These are phyloP conservation scores for Nematopogon swammerdamellus DNA, from an alignment of 2,888 invertebrate genomes.

Conservation along the genomic window DNA sequence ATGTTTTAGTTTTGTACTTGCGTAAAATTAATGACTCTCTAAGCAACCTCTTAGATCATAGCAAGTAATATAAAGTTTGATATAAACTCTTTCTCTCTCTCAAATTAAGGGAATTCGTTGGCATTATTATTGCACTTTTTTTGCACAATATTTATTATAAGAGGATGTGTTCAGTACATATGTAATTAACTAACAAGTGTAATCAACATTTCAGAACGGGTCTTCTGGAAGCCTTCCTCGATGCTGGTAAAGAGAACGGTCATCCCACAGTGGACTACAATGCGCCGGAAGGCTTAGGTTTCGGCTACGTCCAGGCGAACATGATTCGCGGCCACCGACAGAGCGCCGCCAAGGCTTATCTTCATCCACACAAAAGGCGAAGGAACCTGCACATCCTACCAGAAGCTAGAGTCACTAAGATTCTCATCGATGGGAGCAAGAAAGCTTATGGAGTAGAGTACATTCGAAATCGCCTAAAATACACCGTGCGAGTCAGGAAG, in stretches of 20 bases:
- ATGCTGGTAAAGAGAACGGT: constrained; percentile 57
- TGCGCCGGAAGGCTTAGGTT: constrained; percentile 59
- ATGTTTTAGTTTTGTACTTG: too few species aligned
- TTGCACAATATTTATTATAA: too few species aligned
- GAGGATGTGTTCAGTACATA: too few species aligned
- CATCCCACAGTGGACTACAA: constrained; percentile 60
- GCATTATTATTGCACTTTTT: too few species aligned
- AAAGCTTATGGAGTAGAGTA: constrained; percentile 69
- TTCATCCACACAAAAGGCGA: constrained; percentile 59
- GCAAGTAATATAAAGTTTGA: too few species aligned
- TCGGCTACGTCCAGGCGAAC: constrained; percentile 49
- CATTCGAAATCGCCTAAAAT: constrained; percentile 46
- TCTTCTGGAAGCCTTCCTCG: constrained; percentile 53
- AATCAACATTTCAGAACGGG: constrained; percentile 50
- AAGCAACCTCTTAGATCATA: too few species aligned
- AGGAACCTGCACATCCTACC: constrained; percentile 58
- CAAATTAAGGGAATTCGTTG: too few species aligned
- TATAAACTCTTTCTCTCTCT: too few species aligned
- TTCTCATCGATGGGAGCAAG: constrained; percentile 54
- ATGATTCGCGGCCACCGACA: constrained; percentile 61
- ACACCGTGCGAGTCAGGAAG: constrained; percentile 61
- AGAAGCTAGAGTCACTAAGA: constrained; percentile 36
- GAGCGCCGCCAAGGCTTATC: constrained; percentile 65
- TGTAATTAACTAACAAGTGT: too few species aligned
- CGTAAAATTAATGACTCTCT: too few species aligned